Evolutionary conservation across 2,113 vertebrate genomes (phyloP), one percentile per base, ranked within the genome.

Genomic region (Lagopus muta): DNA sequence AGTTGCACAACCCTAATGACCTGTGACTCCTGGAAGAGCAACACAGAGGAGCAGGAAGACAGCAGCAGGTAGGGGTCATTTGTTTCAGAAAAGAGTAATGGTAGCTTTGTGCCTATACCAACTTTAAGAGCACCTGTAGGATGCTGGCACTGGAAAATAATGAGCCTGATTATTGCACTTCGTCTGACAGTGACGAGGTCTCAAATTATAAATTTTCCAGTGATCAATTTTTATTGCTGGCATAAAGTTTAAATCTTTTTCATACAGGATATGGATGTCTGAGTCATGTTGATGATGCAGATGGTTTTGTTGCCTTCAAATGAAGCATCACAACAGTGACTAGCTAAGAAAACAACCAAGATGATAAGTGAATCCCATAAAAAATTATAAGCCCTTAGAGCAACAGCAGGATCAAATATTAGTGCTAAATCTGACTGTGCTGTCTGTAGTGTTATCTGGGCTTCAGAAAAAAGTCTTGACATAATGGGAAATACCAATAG

Each of bases 231-330:
- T 91, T 89, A 95, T 88, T 87, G 82, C 87, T 89, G 86, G 78
- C 54, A 34, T 90, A 79, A 95, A 91, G 95, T 89, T 88, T 91
- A 94, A 94, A 71, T 85, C 57, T 32, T 87, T 93, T 88, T 91
- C 32, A 30, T 79, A 83, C 20, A 67, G 50, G 66, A 50, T 91
- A 22, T 10, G 13, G 48, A 27, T 88, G 67, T 71, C 43, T 90
- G 70, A 80, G 74, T 77, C 57, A 82, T 43, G 61, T 80, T 72
- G 93, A 91, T 62, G 69, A 62, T 54, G 43, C 0, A 3, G 43
- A 60, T 52, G 40, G 42, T 84, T 91, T 93, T 76, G 40, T 78
- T 86, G 54, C 70, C 62, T 62, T 92, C 64, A 89, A 90, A 75
- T 65, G 50, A 57, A 88, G 57, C 55, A 52, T 88, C 34, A 30